Evolutionary conservation across 2,888 invertebrate genomes (phyloP).

Genomic region (Criorhina ranunculi): DNA sequence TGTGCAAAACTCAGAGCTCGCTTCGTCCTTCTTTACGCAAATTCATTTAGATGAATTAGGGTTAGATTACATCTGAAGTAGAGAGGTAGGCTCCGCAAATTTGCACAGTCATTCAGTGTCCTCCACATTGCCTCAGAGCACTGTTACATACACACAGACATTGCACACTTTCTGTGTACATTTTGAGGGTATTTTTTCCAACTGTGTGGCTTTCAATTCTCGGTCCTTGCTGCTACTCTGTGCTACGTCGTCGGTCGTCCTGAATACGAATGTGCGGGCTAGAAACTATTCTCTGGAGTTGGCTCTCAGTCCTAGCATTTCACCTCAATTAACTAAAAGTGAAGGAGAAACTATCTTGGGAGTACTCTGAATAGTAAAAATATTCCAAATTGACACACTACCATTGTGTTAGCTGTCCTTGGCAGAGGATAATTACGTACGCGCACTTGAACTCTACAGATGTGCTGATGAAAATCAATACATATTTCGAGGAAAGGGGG

Average conservation of each 20-base stretch:
- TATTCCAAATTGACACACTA: slow-evolving; percentile 38
- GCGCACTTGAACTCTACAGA: slow-evolving; percentile 57
- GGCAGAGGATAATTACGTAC: slow-evolving; percentile 40
- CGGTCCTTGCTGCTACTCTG: slow-evolving; percentile 4
- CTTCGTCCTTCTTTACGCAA: slow-evolving; percentile 34
- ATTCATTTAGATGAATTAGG: slow-evolving; percentile 67
- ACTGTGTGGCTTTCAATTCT: slow-evolving; percentile 20
- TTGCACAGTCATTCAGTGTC: slow-evolving; percentile 54
- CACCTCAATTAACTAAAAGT: slow-evolving; percentile 64
- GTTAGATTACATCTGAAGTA: slow-evolving; percentile 53
- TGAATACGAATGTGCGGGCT: slow-evolving; percentile 21
- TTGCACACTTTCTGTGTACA: neutral
- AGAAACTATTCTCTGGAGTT: slow-evolving; percentile 28
- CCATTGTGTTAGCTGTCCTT: slow-evolving; percentile 41
- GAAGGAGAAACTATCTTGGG: slow-evolving; percentile 42
- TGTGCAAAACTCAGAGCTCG: neutral
- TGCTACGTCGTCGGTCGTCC: slow-evolving; percentile 8
- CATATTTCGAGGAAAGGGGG: neutral
- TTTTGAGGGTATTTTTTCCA: slow-evolving; percentile 16
- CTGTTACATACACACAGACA: neutral
- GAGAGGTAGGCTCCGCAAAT: slow-evolving; percentile 33
- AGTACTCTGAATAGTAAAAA: slow-evolving; percentile 7
- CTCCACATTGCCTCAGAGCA: slow-evolving; percentile 9
- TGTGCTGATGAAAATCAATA: slow-evolving; percentile 59
- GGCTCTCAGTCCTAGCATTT: slow-evolving; percentile 35